Percentiles rank a stretch among this genome's conserved stretches.
phyloP scores from a whole-genome alignment of 2,888 invertebrate genomes.

The Parelbella ahira region DNA sequence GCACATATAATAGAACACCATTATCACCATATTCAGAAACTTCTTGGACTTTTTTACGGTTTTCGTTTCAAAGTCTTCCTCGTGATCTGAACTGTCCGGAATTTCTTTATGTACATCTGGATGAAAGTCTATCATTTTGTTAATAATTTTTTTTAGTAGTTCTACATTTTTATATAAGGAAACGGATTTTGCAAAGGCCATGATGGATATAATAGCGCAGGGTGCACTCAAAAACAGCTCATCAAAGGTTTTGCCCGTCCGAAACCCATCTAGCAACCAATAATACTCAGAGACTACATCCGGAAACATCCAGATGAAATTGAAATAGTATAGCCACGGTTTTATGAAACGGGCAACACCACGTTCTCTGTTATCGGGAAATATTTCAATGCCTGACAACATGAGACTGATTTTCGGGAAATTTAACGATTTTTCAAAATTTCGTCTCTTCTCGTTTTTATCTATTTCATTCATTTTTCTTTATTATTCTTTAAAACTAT shows the following conservation, averaged over 20 bases:
- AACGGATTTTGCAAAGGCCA: conserved; percentile 45
- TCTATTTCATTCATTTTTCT: too few relatives aligned
- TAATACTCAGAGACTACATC: conserved; percentile 49
- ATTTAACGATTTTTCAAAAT: conserved; percentile 40
- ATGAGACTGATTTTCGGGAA: conserved; percentile 40
- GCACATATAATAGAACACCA: conserved; percentile 35
- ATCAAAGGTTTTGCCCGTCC: conserved; percentile 40
- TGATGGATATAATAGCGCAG: conserved; percentile 45
- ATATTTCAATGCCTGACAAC: conserved; percentile 49
- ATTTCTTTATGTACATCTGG: conserved; percentile 30
- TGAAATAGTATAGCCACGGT: conserved; percentile 37
- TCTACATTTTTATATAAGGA: conserved; percentile 41
- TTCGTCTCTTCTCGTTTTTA: too few relatives aligned
- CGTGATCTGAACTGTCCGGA: background rate
- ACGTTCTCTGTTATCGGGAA: conserved; percentile 27
- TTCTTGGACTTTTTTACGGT: conserved; percentile 39
- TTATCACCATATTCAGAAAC: conserved; percentile 38
- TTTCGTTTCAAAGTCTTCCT: conserved; percentile 26
- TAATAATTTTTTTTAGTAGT: conserved; percentile 37
- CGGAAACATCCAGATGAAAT: conserved; percentile 42
- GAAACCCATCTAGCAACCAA: conserved; percentile 47
- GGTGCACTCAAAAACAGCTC: conserved; percentile 50
- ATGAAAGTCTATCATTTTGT: conserved; percentile 46
- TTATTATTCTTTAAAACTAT: too few relatives aligned
- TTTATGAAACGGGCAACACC: conserved; percentile 36